Percentiles rank a stretch among this genome's conserved stretches.
These are phyloP conservation scores for Shargacucullia verbasci DNA, from an alignment of 2,888 invertebrate genomes.

Conservation along the genomic window DNA sequence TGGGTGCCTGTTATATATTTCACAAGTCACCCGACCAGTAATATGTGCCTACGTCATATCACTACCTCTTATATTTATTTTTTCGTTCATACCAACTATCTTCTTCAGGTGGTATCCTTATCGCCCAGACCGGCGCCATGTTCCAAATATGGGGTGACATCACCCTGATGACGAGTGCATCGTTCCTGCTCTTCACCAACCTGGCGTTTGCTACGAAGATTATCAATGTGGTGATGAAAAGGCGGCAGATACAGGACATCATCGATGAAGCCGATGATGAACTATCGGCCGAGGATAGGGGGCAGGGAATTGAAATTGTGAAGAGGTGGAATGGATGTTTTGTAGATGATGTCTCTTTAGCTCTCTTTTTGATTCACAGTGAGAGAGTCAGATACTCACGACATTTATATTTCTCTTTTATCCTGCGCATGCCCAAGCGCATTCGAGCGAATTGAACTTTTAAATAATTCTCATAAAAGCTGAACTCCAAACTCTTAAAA, in stretches of 20 bases:
- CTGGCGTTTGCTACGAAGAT: slow-evolving; percentile 69
- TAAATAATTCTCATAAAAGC: too few relatives aligned
- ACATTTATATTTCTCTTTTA: too few relatives aligned
- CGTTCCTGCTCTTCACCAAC: slow-evolving; percentile 77
- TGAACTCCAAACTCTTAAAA: too few relatives aligned
- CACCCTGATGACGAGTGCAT: slow-evolving; percentile 72
- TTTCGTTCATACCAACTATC: too few relatives aligned
- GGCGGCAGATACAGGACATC: slow-evolving; percentile 61
- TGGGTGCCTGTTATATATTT: too few relatives aligned
- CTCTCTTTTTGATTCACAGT: too few relatives aligned
- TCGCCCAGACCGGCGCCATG: slow-evolving; percentile 78
- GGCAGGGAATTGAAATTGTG: slow-evolving; percentile 61
- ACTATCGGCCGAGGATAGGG: slow-evolving; percentile 55
- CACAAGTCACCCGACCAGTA: too few relatives aligned
- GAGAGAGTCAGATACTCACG: too few relatives aligned
- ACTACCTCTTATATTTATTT: too few relatives aligned
- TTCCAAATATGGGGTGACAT: slow-evolving; percentile 77
- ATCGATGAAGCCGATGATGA: slow-evolving; percentile 63
- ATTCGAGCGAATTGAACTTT: too few relatives aligned
- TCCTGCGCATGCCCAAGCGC: too few relatives aligned
- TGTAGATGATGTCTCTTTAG: not conserved
- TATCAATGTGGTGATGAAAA: slow-evolving; percentile 63
- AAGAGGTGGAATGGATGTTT: slow-evolving; percentile 59
- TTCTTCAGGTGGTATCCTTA: slow-evolving; percentile 68
- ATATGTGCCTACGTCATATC: too few relatives aligned